These are phyloP conservation scores for Pelvicachromis taeniatus DNA, from an alignment of 2,113 vertebrate genomes.

Conservation along the genomic window DNA sequence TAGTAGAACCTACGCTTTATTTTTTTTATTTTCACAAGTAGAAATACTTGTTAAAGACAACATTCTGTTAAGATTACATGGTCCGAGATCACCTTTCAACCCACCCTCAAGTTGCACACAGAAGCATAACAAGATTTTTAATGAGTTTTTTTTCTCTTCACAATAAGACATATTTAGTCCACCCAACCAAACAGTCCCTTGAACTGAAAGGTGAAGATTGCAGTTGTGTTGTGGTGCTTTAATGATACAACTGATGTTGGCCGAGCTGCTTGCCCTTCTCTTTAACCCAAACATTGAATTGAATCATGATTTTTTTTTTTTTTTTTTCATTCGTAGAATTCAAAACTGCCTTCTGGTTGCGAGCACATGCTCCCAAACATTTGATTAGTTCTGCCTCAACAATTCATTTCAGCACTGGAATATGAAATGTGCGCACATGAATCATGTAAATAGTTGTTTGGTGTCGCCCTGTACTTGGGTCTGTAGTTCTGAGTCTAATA, in stretches of 20 bases:
- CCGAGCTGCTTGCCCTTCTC: background rate
- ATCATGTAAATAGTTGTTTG: constrained; percentile 12
- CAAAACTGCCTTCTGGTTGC: background rate
- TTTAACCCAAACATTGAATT: constrained; percentile 8
- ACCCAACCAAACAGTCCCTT: background rate
- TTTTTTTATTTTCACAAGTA: background rate
- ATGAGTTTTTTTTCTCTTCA: background rate
- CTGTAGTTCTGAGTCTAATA: background rate
- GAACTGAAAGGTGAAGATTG: background rate
- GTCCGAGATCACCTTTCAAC: background rate
- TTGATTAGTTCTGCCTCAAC: constrained; percentile 35
- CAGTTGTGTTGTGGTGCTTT: background rate
- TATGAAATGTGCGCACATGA: constrained; percentile 2
- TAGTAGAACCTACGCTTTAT: background rate
- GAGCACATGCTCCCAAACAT: constrained; percentile 6
- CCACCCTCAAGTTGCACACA: background rate
- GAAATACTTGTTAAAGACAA: background rate
- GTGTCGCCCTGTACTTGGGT: background rate
- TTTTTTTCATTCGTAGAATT: background rate
- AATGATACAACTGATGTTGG: constrained; percentile 2
- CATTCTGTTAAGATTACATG: background rate
- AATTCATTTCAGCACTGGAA: constrained; percentile 22
- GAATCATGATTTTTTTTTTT: background rate
- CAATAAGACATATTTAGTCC: background rate
- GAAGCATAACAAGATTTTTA: background rate